Conservation (phyloP, 2,888 invertebrate genomes). For the Autographa pulchrina region DNA sequence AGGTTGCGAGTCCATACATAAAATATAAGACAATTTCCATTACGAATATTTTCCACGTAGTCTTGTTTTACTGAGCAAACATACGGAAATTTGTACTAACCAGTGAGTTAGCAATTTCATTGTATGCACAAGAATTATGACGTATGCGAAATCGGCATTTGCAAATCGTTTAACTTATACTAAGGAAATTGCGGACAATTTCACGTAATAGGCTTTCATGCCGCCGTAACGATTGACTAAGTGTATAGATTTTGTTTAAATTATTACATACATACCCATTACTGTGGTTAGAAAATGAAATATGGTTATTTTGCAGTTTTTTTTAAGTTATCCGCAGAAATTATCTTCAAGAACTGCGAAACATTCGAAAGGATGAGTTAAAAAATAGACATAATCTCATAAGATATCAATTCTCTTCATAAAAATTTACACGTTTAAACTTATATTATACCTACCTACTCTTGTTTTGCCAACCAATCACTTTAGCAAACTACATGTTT, state of each 20-base stretch:
- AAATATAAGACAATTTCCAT: constrained; percentile 39
- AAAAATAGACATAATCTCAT: neutral
- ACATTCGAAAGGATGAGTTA: neutral
- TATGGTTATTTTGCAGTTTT: constrained; percentile 4
- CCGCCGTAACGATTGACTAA: constrained; percentile 55
- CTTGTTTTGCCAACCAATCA: too few species aligned
- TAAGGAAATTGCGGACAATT: constrained; percentile 87
- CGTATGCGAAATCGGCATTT: constrained; percentile 87
- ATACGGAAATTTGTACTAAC: constrained; percentile 78
- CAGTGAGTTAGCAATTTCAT: constrained; percentile 85
- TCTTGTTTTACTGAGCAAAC: constrained; percentile 73
- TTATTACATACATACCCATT: constrained; percentile 50
- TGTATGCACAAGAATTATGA: constrained; percentile 88
- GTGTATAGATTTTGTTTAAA: constrained; percentile 58
- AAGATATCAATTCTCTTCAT: too few species aligned
- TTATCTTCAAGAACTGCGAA: too few species aligned
- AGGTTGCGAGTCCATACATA: neutral
- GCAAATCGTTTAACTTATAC: constrained; percentile 86
- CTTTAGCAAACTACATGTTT: too few species aligned
- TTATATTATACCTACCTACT: too few species aligned
- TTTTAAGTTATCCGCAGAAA: too few species aligned
- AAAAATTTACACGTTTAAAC: too few species aligned
- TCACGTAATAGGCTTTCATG: constrained; percentile 83
- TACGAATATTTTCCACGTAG: constrained; percentile 42
- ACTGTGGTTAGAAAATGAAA: constrained; percentile 14